Conservation (phyloP, 2,888 invertebrate species). For the Sisyra nigra region DNA sequence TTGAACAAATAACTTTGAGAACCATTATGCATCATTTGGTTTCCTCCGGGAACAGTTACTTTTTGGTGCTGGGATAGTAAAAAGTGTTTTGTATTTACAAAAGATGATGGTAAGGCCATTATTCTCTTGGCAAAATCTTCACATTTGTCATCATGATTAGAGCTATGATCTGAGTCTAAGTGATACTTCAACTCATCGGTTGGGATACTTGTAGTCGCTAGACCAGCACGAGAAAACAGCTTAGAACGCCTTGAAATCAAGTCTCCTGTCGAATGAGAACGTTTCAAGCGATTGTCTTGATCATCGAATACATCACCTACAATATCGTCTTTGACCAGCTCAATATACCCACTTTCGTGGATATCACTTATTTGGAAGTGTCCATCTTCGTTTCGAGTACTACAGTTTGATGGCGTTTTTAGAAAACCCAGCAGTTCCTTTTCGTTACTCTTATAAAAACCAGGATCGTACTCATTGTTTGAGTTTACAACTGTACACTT, state of each 20-base stretch:
- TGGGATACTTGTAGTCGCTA: conserved; percentile 21
- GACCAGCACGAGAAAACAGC: conserved; percentile 21
- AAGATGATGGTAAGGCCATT: conserved; percentile 25
- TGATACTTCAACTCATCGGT: conserved; percentile 30
- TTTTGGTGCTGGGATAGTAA: conserved; percentile 20
- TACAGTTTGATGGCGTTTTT: not conserved
- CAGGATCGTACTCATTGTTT: conserved; percentile 17
- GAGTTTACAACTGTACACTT: conserved; percentile 22
- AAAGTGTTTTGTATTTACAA: conserved; percentile 21
- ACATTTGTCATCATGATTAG: conserved; percentile 33
- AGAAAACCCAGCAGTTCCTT: conserved; percentile 20
- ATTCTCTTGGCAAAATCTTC: conserved; percentile 29
- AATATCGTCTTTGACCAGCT: conserved; percentile 17
- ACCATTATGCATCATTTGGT: not conserved
- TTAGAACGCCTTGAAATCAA: conserved; percentile 25
- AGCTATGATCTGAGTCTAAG: conserved; percentile 33
- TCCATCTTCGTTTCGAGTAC: conserved; percentile 29
- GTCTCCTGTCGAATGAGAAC: conserved; percentile 34
- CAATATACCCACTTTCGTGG: conserved; percentile 28
- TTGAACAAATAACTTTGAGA: not conserved
- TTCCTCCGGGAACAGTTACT: not conserved
- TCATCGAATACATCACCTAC: conserved; percentile 26
- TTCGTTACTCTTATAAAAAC: conserved; percentile 13
- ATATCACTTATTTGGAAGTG: conserved; percentile 35
- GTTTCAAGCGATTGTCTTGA: conserved; percentile 22